These are phyloP conservation scores for Tetragonula carbonaria DNA, from an alignment of 2,888 invertebrate species.

Conservation along the genomic window DNA sequence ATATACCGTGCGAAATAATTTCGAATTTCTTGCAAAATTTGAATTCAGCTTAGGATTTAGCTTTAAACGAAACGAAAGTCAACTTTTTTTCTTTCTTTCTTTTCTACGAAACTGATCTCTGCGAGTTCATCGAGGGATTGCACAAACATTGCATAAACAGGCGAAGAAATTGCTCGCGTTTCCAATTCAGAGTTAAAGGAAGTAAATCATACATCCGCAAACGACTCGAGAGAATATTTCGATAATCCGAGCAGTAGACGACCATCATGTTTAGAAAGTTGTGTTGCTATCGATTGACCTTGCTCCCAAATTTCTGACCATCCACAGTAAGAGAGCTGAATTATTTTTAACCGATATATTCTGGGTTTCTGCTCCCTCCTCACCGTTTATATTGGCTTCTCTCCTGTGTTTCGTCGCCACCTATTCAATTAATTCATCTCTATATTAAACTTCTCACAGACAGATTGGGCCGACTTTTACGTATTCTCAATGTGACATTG, in stretches of 20 bases:
- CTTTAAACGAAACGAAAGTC: too few relatives aligned
- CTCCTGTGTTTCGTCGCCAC: background rate
- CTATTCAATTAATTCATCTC: conserved; percentile 17
- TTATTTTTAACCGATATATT: conserved; percentile 68
- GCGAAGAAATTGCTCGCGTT: background rate
- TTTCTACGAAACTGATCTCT: background rate
- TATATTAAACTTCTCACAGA: conserved; percentile 28
- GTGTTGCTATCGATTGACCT: conserved; percentile 64
- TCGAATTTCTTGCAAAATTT: too few relatives aligned
- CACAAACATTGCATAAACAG: background rate
- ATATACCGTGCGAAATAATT: background rate
- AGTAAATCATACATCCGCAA: background rate
- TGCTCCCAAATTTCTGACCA: conserved; percentile 64
- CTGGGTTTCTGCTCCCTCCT: conserved; percentile 25
- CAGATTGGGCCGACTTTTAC: background rate
- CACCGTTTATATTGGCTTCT: conserved; percentile 5
- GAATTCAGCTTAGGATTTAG: too few relatives aligned
- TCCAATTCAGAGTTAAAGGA: background rate
- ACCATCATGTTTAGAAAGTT: conserved; percentile 49
- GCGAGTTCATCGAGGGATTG: background rate
- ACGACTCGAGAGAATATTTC: conserved; percentile 16
- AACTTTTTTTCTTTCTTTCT: background rate
- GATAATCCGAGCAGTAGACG: conserved; percentile 22
- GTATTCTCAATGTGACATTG: conserved; percentile 25
- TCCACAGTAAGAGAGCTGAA: conserved; percentile 51